These are phyloP conservation scores for Peromyscus leucopus DNA, from an alignment of 2,113 vertebrate genomes.

Conservation along the genomic window DNA sequence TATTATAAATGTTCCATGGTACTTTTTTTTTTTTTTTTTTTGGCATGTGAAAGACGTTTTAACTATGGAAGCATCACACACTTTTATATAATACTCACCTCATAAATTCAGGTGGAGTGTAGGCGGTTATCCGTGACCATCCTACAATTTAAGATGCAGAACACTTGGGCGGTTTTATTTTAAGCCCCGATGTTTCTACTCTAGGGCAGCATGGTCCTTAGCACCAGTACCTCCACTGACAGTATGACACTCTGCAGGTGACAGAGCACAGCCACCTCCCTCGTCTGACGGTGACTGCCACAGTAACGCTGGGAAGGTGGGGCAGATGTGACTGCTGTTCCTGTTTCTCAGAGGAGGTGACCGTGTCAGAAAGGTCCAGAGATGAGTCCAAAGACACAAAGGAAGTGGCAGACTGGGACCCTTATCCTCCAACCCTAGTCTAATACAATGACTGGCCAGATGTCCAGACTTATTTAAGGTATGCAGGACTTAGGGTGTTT, in stretches of 20 bases:
- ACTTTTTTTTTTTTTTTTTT: neutral
- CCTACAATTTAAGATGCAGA: neutral
- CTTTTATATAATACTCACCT: neutral
- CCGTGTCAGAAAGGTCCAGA: neutral
- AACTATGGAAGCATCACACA: neutral
- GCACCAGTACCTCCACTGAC: neutral
- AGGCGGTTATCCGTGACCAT: neutral
- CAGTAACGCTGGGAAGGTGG: accelerated
- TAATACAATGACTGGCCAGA: neutral
- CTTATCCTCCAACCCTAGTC: neutral
- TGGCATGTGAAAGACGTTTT: neutral
- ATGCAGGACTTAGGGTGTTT: neutral
- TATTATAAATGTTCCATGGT: neutral
- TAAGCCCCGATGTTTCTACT: neutral
- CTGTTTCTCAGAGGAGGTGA: neutral
- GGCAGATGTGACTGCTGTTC: neutral
- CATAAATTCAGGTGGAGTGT: neutral
- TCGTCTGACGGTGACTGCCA: too few relatives aligned
- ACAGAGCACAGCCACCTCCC: neutral
- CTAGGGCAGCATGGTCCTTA: neutral
- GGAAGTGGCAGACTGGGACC: neutral
- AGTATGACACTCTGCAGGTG: neutral
- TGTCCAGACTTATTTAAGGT: neutral
- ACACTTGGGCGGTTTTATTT: neutral
- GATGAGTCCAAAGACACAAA: neutral